Base-by-base conservation (phyloP, 2,113 vertebrate species). In the Eupsittula cactorum region DNA sequence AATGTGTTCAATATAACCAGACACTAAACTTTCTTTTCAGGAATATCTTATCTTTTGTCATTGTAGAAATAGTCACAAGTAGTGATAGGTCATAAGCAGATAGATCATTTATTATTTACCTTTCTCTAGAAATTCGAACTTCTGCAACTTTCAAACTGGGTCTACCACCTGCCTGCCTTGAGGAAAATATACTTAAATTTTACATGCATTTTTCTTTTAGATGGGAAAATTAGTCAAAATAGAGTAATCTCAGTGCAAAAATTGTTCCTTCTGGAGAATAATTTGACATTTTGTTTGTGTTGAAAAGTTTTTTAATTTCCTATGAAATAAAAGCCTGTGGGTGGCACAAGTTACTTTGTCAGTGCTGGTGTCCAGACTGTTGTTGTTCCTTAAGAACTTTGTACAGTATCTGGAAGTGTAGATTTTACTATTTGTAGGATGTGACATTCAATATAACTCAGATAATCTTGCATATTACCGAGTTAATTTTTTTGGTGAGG, bases 1-100 rank as follows among this genome's bases (percentile, higher is more conserved):
- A 59, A 46, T 79, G 67, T 94, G 97, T 98, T 98, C 98, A 97
- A 44, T 91, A 93, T 98, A 98, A 99, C 98, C 97, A 93, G 96
- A 97, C 75, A 87, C 90, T 96, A 82, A 44, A 52, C 76, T 52
- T 87, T 70, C 64, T 83, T 88, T 49, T 82, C 85, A 76, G 65
- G 79, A 81, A 65, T 76, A 76, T 67, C 59, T 74, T 94, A 20
- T 88, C 65, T 80, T 95, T 70, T 91, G 19, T 25, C 75, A 94
- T 93, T 87, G 83, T 84, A 77, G 96, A 86, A 91, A 88, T 74
- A 89, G 44, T 74, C 41, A 69, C 67, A 94, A 91, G 92, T 93
- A 67, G 50, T 92, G 79, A 65, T 90, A 92, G 86, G 75, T 68
- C 57, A 20, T 75, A 86, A 80, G 78, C 73, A 92, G 53, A 67